phyloP scores from a whole-genome alignment of 2,888 invertebrate species.

The Drosophila macrospina region DNA sequence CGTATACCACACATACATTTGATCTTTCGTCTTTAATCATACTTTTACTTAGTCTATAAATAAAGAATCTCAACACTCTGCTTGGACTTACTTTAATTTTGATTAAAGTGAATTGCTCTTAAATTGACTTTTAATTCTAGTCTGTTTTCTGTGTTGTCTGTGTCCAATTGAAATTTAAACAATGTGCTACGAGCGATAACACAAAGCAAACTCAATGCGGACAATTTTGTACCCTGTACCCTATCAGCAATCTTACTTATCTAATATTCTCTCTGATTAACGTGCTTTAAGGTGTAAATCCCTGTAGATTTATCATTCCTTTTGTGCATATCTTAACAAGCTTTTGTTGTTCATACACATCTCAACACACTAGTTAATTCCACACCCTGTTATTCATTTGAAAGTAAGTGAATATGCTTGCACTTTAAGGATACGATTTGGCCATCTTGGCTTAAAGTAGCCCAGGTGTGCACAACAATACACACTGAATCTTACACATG shows the following conservation, averaged over 20 bases:
- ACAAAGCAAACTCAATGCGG: conserved; percentile 2
- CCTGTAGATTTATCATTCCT: conserved; percentile 53
- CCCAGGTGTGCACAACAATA: conserved; percentile 29
- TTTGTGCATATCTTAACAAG: too few relatives aligned
- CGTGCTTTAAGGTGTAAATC: neutral
- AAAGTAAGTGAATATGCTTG: conserved; percentile 20
- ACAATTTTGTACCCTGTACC: conserved; percentile 9
- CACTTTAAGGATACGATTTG: conserved; percentile 32
- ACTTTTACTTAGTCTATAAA: conserved; percentile 1
- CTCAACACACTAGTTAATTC: neutral
- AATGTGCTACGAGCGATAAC: conserved; percentile 45
- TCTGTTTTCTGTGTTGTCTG: conserved; percentile 18
- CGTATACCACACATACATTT: neutral
- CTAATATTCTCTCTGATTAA: neutral
- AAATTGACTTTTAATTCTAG: conserved; percentile 32
- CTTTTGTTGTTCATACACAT: neutral
- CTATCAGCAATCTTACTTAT: neutral
- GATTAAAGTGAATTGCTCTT: conserved; percentile 17
- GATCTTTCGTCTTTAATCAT: neutral
- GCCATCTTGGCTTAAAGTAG: conserved; percentile 22
- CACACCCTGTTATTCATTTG: neutral
- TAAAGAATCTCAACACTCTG: conserved; percentile 2
- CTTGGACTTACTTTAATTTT: neutral
- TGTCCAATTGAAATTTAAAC: conserved; percentile 54
- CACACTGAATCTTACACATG: conserved; percentile 7